phyloP scores from a whole-genome alignment of 2,888 invertebrate species.

The Gari tellinella region DNA sequence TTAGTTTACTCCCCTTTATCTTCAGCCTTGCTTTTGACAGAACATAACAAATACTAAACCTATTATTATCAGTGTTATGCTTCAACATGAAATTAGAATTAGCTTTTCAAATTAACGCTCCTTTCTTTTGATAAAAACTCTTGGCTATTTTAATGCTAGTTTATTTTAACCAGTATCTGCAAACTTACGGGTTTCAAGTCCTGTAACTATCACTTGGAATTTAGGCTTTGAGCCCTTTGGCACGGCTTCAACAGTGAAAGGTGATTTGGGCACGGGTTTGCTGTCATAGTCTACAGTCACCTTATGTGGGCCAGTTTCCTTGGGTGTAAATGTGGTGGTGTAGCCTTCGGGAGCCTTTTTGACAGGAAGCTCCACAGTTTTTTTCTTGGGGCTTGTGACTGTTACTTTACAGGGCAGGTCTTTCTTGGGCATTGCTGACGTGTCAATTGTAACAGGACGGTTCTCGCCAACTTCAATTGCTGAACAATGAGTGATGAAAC shows the following conservation, averaged over 20 bases:
- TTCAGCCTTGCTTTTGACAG: too few relatives aligned
- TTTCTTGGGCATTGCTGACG: conserved; percentile 64
- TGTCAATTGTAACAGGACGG: conserved; percentile 49
- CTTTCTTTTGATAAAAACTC: too few relatives aligned
- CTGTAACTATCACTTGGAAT: conserved; percentile 50
- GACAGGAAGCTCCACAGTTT: conserved; percentile 90
- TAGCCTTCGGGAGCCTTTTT: conserved; percentile 91
- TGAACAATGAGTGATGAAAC: conserved; percentile 8
- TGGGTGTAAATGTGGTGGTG: conserved; percentile 81
- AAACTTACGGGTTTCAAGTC: conserved; percentile 59
- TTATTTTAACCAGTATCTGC: too few relatives aligned
- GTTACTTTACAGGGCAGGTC: conserved; percentile 67
- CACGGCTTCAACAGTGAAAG: conserved; percentile 79
- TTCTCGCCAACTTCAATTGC: conserved; percentile 59
- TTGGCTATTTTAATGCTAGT: too few relatives aligned
- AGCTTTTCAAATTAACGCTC: too few relatives aligned
- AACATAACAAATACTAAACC: too few relatives aligned
- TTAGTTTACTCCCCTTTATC: too few relatives aligned
- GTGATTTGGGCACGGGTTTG: conserved; percentile 81
- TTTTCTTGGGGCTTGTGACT: conserved; percentile 79
- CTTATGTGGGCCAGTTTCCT: conserved; percentile 83
- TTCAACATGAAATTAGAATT: too few relatives aligned
- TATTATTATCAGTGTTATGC: too few relatives aligned
- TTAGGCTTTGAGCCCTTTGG: conserved; percentile 32
- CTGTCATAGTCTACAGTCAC: conserved; percentile 83